Evolutionary conservation across 2,888 invertebrate genomes (phyloP), one percentile per base, ranked within the genome.

Genomic region (Ormia ochracea): DNA sequence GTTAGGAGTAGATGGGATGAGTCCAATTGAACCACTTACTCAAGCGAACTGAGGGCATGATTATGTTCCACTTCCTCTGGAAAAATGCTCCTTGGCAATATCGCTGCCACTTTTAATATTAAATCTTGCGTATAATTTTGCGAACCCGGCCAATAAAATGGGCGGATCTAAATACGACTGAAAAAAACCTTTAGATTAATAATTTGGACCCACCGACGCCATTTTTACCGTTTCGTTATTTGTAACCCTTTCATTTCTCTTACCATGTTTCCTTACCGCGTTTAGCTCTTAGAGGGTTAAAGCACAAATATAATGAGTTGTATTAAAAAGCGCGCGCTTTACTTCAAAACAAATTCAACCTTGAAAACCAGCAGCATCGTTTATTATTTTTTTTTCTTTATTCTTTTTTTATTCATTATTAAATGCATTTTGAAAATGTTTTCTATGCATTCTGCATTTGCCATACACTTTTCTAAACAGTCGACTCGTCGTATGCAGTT

Each of bases 341-440:
- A 84, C 81, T 82, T 79, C 77, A 72, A 78, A 78, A 81, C 81
- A 82, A 82, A 78, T 65, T 56, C 85, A 87, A 87, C 86, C 88
- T 87, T 87, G 88, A 87, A 86, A 85, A 84, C 85, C 81, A 86
- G 83, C 83, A 84, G 85, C 78, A 83, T 81, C 81, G 78, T 80
- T 79, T 74, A 74, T 66, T 14, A n/a, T 58, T 52, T 36, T 61
- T 58, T 75, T 43, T 59, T 36, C 21, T 38, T 74, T 31, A 43
- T 36, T 61, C 50, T 75, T 43, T 59, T 36, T 26, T 38, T 74
- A 21, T 17, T 4, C 31, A 63, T 56, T 31, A 41, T 68, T 33
- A 63, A 78, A 63, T 50, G 74, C 12, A 65, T 28, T 45, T 65
- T 65, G 23, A 58, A 38, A 33, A 41, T 23, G 41, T 41, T 63